phyloP scores from a whole-genome alignment of 1,140 invertebrate genomes.

The Bombus haemorrhoidalis region DNA sequence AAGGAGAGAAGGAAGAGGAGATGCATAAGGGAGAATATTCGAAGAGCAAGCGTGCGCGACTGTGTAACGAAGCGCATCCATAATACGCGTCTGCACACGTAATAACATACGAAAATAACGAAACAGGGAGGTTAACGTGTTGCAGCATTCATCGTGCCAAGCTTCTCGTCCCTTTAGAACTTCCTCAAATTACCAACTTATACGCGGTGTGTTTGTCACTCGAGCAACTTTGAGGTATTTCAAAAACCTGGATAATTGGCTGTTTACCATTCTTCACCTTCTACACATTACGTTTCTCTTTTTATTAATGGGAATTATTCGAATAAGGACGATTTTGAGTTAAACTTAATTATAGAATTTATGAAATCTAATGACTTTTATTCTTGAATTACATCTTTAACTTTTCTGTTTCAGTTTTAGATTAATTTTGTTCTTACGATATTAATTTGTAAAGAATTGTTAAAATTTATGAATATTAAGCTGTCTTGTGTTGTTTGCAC shows the following conservation, averaged over 20 bases:
- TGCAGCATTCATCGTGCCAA: background rate
- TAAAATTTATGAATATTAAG: too few species aligned
- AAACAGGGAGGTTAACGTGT: conserved; percentile 21
- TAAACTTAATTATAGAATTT: background rate
- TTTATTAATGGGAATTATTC: background rate
- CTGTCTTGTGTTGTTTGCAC: too few species aligned
- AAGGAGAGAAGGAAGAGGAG: too few species aligned
- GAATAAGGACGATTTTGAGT: too few species aligned
- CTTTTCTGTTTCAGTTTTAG: too few species aligned
- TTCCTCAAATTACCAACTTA: conserved; percentile 1
- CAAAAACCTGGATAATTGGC: background rate
- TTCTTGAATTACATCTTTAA: background rate
- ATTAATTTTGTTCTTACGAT: too few species aligned
- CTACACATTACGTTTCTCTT: background rate
- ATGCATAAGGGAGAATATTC: background rate
- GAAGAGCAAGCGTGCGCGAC: conserved; percentile 9
- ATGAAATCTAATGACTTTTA: background rate
- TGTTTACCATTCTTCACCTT: background rate
- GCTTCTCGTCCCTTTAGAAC: background rate
- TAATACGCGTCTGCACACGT: conserved; percentile 36
- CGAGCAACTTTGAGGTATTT: background rate
- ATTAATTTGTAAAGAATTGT: too few species aligned
- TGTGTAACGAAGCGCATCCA: conserved; percentile 30
- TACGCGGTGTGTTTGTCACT: background rate
- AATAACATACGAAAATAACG: conserved; percentile 42